These are phyloP conservation scores for Brachyistius frenatus DNA, from an alignment of 2,113 vertebrate species.

Conservation along the genomic window DNA sequence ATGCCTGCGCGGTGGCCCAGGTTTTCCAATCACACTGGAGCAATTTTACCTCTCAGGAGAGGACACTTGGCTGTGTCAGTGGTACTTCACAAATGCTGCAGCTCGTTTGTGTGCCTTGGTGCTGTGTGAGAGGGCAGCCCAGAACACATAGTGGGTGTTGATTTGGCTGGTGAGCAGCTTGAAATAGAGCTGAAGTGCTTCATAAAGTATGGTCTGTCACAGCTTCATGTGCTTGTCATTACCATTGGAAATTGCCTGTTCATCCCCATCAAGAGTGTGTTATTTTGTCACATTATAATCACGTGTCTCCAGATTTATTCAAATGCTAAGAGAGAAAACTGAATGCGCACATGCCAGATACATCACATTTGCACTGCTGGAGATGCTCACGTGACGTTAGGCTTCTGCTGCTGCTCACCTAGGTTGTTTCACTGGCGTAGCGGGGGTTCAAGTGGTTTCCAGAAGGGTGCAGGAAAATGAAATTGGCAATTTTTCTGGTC, in stretches of 20 bases:
- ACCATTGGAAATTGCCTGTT: constrained; percentile 48
- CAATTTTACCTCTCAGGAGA: constrained; percentile 59
- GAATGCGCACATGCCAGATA: not conserved
- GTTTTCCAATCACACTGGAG: constrained; percentile 47
- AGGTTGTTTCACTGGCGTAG: constrained; percentile 19
- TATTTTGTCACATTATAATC: constrained; percentile 5
- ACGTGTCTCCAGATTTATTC: not conserved
- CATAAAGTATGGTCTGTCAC: constrained; percentile 56
- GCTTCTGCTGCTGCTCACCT: constrained; percentile 11
- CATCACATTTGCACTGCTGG: not conserved
- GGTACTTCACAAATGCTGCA: constrained; percentile 55
- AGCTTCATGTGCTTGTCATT: constrained; percentile 47
- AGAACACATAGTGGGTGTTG: constrained; percentile 70
- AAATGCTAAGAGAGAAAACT: constrained; percentile 3
- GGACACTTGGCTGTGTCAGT: constrained; percentile 59
- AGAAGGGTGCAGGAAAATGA: constrained; percentile 3
- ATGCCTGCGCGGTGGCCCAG: constrained; percentile 18
- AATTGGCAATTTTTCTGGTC: not conserved
- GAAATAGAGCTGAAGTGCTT: constrained; percentile 65
- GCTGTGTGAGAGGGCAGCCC: constrained; percentile 56
- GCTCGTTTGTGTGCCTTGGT: constrained; percentile 45
- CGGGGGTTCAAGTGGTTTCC: constrained; percentile 29
- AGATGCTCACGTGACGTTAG: not conserved
- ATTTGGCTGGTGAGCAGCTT: constrained; percentile 63
- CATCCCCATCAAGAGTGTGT: constrained; percentile 18